Conservation (phyloP, 37 sponge, comb jelly and placozoan genomes). For the Hormiphora californensis region DNA sequence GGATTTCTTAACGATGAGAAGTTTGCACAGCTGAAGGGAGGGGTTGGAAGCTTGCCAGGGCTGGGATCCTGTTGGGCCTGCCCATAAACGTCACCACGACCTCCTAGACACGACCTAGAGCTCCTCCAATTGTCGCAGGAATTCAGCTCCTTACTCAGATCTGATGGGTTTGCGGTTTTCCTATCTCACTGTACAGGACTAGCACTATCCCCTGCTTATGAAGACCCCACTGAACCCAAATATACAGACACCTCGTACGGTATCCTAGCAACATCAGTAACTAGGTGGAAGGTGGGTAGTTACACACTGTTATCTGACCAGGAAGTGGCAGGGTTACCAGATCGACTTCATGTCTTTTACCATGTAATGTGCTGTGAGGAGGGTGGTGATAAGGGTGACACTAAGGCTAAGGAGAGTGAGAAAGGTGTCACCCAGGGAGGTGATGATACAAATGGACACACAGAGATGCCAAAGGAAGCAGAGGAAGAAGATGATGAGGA, state of each 20-base stretch:
- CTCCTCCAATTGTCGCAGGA: too few relatives aligned
- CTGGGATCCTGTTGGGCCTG: constrained; percentile 5
- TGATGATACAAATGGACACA: too few relatives aligned
- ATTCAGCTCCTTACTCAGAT: background rate
- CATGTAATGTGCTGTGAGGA: too few relatives aligned
- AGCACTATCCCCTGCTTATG: constrained; percentile 1
- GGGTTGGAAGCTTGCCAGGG: too few relatives aligned
- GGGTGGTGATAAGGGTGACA: too few relatives aligned
- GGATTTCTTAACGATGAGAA: constrained; percentile 10
- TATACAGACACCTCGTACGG: background rate
- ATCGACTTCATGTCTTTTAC: constrained; percentile 17
- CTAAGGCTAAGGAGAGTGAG: too few relatives aligned
- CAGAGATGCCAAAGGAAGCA: too few relatives aligned
- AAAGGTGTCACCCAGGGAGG: too few relatives aligned
- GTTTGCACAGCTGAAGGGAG: background rate
- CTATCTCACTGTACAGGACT: constrained; percentile 46
- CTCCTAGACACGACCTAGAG: too few relatives aligned
- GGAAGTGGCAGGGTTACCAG: background rate
- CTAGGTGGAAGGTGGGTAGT: background rate
- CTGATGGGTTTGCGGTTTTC: constrained; percentile 36
- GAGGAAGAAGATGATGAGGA: background rate
- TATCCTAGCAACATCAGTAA: background rate
- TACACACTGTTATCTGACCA: constrained; percentile 33
- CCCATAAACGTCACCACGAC: background rate
- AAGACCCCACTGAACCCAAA: background rate